Evolutionary conservation across 2,113 vertebrate genomes (phyloP), one percentile per base, ranked within the genome.

Genomic region (Paracanthobrama guichenoti): DNA sequence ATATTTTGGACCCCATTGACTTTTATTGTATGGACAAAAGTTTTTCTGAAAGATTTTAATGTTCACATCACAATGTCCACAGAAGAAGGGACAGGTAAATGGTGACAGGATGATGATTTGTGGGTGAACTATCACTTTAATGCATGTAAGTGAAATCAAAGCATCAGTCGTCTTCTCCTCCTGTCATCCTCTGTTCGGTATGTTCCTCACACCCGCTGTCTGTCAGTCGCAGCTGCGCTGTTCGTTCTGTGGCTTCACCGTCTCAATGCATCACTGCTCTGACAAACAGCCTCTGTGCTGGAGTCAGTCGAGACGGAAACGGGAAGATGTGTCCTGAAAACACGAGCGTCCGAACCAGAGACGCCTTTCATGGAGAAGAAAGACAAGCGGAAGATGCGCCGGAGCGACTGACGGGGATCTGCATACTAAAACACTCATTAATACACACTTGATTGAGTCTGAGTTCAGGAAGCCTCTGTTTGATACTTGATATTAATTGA

Each of bases 251-350:
- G 50, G 50, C 50, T 55, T 48, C n/a, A 74, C n/a, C 42, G 24
- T 18, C 24, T 74, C 44, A 28, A 50, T 74, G 35, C 35, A 35
- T 35, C 35, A 35, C 35, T 35, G 4, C 39, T 39, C 39, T 6
- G 72, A 31, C 46, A 28, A 50, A 48, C 14, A 26, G 3, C 14
- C 16, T 75, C 72, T 75, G 46, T 75, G 26, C 46, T 53, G 53
- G 53, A 55, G 53, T 55, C 53, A 55, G 53, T 20, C 18, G 18
- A 55, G 48, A 22, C 20, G 26, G 73, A 75, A 20, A 5, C 48
- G 42, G 73, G 53, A 20, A 75, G 73, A 75, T 53, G 46, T 53
- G 48, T 75, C 24, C 16, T 53, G 73, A 24, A 53, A 53, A 48
- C 28, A 31, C 0, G 11, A 48, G 46, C 46, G 46, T 48, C 11